Percentiles rank a stretch among this genome's conserved stretches.
Evolutionary conservation across 2,888 invertebrate genomes (phyloP).

Genomic region (Orgyia antiqua): DNA sequence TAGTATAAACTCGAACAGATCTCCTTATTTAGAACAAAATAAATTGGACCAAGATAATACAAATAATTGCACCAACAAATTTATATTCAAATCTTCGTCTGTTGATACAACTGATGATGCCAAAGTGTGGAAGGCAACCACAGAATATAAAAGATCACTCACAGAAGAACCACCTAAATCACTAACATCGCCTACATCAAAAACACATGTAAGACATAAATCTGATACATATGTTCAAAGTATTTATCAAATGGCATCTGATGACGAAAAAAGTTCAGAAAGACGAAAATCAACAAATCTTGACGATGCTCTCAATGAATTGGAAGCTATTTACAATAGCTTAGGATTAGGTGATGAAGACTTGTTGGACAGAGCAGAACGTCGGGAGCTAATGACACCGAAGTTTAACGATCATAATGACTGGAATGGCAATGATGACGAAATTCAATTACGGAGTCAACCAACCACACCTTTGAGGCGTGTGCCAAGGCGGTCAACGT

Average conservation of each 20-base stretch:
- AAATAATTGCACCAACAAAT: slow-evolving; percentile 49
- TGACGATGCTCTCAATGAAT: slow-evolving; percentile 91
- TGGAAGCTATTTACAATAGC: slow-evolving; percentile 94
- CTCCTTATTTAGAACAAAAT: slow-evolving; percentile 39
- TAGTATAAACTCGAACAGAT: slow-evolving; percentile 37
- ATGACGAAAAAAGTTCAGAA: slow-evolving; percentile 69
- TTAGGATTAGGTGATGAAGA: slow-evolving; percentile 91
- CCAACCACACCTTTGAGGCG: slow-evolving; percentile 65
- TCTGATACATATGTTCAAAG: slow-evolving; percentile 61
- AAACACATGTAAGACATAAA: slow-evolving; percentile 67
- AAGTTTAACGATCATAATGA: slow-evolving; percentile 69
- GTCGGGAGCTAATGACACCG: slow-evolving; percentile 81
- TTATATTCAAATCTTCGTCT: slow-evolving; percentile 40
- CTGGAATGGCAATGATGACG: slow-evolving; percentile 73
- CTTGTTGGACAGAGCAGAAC: slow-evolving; percentile 87
- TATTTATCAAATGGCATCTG: slow-evolving; percentile 60
- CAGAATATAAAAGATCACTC: slow-evolving; percentile 64
- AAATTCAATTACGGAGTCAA: slow-evolving; percentile 65
- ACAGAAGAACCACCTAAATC: slow-evolving; percentile 56
- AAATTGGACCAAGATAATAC: slow-evolving; percentile 37
- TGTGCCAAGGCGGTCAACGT: slow-evolving; percentile 61
- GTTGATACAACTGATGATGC: slow-evolving; percentile 59
- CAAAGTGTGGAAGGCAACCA: slow-evolving; percentile 70
- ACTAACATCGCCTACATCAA: slow-evolving; percentile 49
- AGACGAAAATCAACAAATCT: slow-evolving; percentile 86